Conservation (phyloP, 2,888 invertebrate genomes). For the Invenusta paracnida region DNA sequence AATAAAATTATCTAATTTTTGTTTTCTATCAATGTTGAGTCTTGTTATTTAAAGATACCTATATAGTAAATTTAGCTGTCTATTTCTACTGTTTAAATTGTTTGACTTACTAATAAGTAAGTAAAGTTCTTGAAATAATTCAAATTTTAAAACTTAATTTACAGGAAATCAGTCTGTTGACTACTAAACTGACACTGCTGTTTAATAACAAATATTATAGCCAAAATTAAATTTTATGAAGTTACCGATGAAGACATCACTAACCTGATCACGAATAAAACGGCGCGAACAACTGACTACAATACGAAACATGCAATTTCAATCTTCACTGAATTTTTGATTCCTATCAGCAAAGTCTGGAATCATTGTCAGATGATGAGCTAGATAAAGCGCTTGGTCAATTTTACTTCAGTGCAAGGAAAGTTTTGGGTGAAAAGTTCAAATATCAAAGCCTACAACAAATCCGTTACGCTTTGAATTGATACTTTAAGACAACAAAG, state of each 20-base stretch:
- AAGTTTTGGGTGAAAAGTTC: conserved; percentile 14
- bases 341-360: conserved; percentile 7
- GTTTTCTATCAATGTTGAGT: no score
- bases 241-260: background rate
- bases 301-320: conserved; percentile 26
- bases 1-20: no score
- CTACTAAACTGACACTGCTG: conserved; percentile 14
- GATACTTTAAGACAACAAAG: conserved; percentile 11
- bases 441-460: conserved; percentile 15
- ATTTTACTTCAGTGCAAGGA: conserved; percentile 18
- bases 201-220: background rate
- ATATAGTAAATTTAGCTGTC: conserved; percentile 20
- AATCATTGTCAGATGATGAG: background rate
- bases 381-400: conserved; percentile 14
- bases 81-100: conserved; percentile 15
- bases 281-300: conserved; percentile 21
- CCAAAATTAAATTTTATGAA: background rate
- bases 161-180: background rate
- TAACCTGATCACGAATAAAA: conserved; percentile 25
- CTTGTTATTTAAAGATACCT: background rate
- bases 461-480: background rate
- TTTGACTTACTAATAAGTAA: conserved; percentile 15
- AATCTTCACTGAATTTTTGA: conserved; percentile 21
- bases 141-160: background rate
- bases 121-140: conserved; percentile 8